Conservation (phyloP, 2,797 vertebrate genomes). For the Amblyraja radiata region DNA sequence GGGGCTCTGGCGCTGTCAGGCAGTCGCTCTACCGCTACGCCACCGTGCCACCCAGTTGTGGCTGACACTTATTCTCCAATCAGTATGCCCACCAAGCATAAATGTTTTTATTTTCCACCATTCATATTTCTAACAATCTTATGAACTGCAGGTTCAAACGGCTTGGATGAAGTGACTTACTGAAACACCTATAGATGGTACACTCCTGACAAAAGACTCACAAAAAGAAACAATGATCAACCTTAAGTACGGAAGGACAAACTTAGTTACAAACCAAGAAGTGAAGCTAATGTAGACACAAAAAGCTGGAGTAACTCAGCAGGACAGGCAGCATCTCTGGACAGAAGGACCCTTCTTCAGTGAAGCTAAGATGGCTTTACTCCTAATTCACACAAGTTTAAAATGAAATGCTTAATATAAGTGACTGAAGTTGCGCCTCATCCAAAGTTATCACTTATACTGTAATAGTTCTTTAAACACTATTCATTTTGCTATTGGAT, state of each 20-base stretch:
- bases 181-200: background rate
- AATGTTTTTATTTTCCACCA: background rate
- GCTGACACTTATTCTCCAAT: background rate
- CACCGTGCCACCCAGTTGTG: background rate
- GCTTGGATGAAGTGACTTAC: background rate
- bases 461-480: conserved; percentile 45
- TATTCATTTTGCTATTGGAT: conserved; percentile 46
- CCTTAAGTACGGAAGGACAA: conserved; percentile 49
- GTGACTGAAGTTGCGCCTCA: conserved; percentile 51
- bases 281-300: conserved; percentile 45
- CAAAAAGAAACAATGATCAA: background rate
- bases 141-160: background rate
- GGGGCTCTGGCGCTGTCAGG: no score
- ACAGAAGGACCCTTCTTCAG: background rate
- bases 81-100: background rate
- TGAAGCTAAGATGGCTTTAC: conserved; percentile 47
- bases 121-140: background rate
- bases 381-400: conserved; percentile 52
- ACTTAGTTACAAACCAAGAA: conserved; percentile 52
- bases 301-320: no score
- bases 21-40: no score
- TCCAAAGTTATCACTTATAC: conserved; percentile 49
- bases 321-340: no score
- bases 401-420: conserved; percentile 37
- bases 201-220: background rate